These are phyloP conservation scores for Petrophora chlorosata DNA, from an alignment of 2,888 invertebrate genomes.

Conservation along the genomic window DNA sequence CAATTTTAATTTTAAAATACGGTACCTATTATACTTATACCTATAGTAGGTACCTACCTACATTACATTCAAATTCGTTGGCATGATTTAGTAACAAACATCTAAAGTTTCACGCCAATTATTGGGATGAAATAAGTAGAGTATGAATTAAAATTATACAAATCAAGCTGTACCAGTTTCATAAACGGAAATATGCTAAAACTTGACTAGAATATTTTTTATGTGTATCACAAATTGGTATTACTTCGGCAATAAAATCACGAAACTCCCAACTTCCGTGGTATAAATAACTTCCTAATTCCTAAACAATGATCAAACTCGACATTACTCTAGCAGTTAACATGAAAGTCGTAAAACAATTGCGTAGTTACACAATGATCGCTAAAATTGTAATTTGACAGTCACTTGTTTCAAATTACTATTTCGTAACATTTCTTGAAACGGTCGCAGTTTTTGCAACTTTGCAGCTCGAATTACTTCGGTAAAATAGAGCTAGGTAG, in stretches of 20 bases:
- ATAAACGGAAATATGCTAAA: too few species aligned
- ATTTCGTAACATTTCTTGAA: constrained; percentile 28
- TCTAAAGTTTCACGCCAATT: background rate
- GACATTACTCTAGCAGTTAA: constrained; percentile 22
- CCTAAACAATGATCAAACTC: constrained; percentile 19
- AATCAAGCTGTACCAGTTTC: too few species aligned
- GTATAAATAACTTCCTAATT: constrained; percentile 17
- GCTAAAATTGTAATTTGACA: constrained; percentile 32
- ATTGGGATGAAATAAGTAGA: too few species aligned
- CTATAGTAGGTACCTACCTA: too few species aligned
- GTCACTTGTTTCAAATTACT: constrained; percentile 33
- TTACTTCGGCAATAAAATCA: constrained; percentile 15
- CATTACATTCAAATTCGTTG: too few species aligned
- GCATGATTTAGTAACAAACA: background rate
- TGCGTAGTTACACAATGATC: constrained; percentile 27
- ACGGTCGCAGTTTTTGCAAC: constrained; percentile 22
- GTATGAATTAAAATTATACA: too few species aligned
- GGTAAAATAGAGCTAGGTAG: background rate
- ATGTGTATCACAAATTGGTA: background rate
- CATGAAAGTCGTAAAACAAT: constrained; percentile 24
- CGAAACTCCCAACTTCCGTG: constrained; percentile 12
- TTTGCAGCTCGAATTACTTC: constrained; percentile 6
- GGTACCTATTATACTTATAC: too few species aligned
- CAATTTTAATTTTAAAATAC: too few species aligned
- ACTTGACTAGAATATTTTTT: too few species aligned